phyloP scores from a whole-genome alignment of 2,888 invertebrate species.

The Scaptomyza parva region DNA sequence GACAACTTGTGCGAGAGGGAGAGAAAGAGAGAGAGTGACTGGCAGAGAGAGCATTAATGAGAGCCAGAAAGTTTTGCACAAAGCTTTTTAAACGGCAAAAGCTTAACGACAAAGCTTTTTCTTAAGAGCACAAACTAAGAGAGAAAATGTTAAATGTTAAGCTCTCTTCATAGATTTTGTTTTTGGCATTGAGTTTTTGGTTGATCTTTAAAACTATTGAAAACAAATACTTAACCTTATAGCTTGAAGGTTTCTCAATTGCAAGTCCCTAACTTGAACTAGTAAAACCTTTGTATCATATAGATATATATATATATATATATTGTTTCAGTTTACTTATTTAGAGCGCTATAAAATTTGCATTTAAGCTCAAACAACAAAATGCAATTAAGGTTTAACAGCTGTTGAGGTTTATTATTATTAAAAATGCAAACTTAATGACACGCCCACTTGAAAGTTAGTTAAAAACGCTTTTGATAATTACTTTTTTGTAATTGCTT shows the following conservation, averaged over 20 bases:
- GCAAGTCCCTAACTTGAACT: constrained; percentile 1
- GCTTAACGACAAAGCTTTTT: constrained; percentile 40
- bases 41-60: neutral
- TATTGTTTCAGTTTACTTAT: constrained; percentile 1
- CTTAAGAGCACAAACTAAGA: constrained; percentile 39
- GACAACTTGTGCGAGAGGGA: neutral
- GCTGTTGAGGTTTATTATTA: constrained; percentile 21
- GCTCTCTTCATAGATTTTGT: constrained; percentile 15
- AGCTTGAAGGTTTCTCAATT: constrained; percentile 45
- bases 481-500: constrained; percentile 14
- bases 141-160: constrained; percentile 4
- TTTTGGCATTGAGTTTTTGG: constrained; percentile 45
- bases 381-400: constrained; percentile 28
- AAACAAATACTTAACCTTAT: constrained; percentile 48
- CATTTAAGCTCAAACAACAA: constrained; percentile 6
- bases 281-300: neutral
- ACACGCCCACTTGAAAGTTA: constrained; percentile 4
- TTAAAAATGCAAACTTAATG: neutral
- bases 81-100: constrained; percentile 37
- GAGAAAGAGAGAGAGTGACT: neutral
- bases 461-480: constrained; percentile 20
- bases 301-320: neutral
- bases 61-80: constrained; percentile 43
- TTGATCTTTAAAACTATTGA: constrained; percentile 35
- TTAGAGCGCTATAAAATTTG: neutral